Conservation (phyloP, 2,888 invertebrate genomes). For the Ashinkailepas kermadecensis region DNA sequence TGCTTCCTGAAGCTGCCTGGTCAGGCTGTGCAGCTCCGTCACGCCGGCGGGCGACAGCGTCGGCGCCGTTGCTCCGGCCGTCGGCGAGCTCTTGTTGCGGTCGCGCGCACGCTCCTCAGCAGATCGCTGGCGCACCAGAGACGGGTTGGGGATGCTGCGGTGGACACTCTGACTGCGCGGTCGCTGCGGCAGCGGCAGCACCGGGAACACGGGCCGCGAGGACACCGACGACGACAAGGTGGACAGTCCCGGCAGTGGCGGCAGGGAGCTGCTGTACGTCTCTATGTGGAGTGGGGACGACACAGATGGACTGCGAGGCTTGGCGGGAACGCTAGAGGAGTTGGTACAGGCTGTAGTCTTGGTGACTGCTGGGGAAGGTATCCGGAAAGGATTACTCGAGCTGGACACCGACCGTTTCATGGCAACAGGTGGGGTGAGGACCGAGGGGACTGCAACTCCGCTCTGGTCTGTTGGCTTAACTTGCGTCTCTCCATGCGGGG, state of each 20-base stretch:
- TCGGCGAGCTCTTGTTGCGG: constrained; percentile 1
- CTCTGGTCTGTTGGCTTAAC: no score
- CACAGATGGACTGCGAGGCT: neutral
- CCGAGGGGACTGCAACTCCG: no score
- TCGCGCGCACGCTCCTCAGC: neutral
- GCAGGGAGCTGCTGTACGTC: constrained; percentile 8
- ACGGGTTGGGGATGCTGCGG: constrained; percentile 23
- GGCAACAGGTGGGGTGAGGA: no score
- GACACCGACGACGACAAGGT: neutral
- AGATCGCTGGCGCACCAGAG: constrained; percentile 9
- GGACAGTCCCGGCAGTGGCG: neutral
- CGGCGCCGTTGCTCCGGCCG: neutral
- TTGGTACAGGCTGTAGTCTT: no score
- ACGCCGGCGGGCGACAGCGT: neutral
- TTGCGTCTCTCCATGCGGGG: neutral
- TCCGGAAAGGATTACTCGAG: no score
- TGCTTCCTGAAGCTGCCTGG: constrained; percentile 1
- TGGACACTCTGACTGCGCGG: constrained; percentile 5
- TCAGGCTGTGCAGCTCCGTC: neutral
- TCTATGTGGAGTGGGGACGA: constrained; percentile 3
- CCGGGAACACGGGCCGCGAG: constrained; percentile 1
- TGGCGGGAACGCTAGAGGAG: no score
- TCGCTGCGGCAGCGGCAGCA: constrained; percentile 12
- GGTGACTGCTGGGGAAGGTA: no score
- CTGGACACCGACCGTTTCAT: no score